Conservation (phyloP, 2,888 invertebrate species). For the Lacanobia wlatinum region DNA sequence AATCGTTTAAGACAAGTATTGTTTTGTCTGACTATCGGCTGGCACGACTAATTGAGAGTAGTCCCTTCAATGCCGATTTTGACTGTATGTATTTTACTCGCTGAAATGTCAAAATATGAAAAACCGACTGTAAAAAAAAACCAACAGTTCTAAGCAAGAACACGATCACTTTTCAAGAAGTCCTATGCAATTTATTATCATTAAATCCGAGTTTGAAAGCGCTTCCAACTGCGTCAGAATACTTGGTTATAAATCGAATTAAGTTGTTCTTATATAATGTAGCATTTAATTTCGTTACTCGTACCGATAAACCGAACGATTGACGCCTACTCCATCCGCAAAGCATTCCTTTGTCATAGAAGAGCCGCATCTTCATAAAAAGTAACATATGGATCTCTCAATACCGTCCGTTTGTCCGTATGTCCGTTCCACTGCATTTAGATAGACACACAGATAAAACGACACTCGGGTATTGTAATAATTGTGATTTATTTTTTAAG, state of each 20-base stretch:
- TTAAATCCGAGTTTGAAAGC: no score
- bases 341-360: conserved; percentile 65
- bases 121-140: no score
- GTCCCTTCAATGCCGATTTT: no score
- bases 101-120: no score
- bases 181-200: no score
- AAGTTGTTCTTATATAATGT: conserved; percentile 44
- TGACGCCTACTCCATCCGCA: conserved; percentile 69
- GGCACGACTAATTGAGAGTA: no score
- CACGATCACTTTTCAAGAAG: no score
- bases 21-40: no score
- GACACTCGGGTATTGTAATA: conserved; percentile 83
- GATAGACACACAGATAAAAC: conserved; percentile 83
- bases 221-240: neutral
- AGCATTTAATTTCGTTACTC: conserved; percentile 58
- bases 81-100: no score
- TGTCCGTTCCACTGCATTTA: conserved; percentile 80
- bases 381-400: conserved; percentile 79
- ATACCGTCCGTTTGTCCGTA: conserved; percentile 76
- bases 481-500: conserved; percentile 81
- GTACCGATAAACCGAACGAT: conserved; percentile 60
- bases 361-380: conserved; percentile 68
- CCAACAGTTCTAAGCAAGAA: no score
- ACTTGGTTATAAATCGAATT: conserved; percentile 29
- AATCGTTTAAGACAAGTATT: no score